phyloP scores from a whole-genome alignment of 1,140 invertebrate species.

The Cecropterus lyciades region DNA sequence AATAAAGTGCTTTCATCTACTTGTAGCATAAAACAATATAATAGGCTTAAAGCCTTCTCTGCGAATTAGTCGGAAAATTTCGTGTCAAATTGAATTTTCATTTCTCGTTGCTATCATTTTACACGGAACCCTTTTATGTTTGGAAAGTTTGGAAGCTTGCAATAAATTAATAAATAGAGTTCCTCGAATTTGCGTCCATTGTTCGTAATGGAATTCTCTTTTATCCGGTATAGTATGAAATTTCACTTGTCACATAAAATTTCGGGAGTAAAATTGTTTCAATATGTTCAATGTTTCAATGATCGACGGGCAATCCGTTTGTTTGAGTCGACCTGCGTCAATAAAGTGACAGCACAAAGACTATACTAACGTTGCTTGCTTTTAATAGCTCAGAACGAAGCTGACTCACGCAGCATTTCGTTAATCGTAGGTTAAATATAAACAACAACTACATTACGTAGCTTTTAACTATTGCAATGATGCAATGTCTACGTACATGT shows the following conservation, averaged over 20 bases:
- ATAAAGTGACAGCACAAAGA: constrained; percentile 61
- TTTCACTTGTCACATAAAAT: no score
- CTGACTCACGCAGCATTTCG: constrained; percentile 71
- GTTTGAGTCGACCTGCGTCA: constrained; percentile 49
- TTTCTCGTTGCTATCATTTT: constrained; percentile 31
- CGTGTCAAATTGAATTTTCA: constrained; percentile 34
- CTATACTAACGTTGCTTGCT: constrained; percentile 50
- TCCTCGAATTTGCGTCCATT: constrained; percentile 5
- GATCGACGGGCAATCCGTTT: constrained; percentile 34
- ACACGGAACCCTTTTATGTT: constrained; percentile 24
- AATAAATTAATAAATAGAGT: constrained; percentile 31
- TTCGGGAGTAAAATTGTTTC: neutral
- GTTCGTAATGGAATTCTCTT: constrained; percentile 15
- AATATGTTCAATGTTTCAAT: constrained; percentile 25
- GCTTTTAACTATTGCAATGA: constrained; percentile 43
- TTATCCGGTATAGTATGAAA: neutral
- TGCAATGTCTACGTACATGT: constrained; percentile 12
- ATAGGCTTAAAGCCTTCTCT: constrained; percentile 26
- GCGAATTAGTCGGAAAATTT: constrained; percentile 27
- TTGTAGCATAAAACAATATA: constrained; percentile 18
- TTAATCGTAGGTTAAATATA: constrained; percentile 80
- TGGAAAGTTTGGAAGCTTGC: constrained; percentile 25
- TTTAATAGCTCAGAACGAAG: constrained; percentile 57
- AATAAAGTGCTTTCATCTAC: constrained; percentile 14
- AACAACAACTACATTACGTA: constrained; percentile 49